These are phyloP conservation scores for Siderastrea siderea DNA, from an alignment of 92 coral and sea anemone species.

Conservation along the genomic window DNA sequence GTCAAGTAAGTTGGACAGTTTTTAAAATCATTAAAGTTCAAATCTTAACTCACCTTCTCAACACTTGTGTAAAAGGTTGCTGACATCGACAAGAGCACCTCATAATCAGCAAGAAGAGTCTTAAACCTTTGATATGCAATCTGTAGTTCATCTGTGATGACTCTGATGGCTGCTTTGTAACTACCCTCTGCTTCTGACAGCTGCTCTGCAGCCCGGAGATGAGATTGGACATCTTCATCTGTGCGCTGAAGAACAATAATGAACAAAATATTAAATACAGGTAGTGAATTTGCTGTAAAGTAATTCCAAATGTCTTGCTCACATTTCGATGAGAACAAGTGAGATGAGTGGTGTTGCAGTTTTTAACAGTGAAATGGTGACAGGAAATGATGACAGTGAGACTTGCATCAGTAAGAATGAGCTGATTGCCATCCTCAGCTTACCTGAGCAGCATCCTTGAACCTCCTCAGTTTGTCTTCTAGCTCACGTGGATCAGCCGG, in stretches of 20 bases:
- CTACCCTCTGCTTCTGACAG: slow-evolving; percentile 90
- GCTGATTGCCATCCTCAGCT: background rate
- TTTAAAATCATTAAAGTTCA: background rate
- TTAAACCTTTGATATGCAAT: slow-evolving; percentile 97
- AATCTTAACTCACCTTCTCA: slow-evolving; percentile 76
- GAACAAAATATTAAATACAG: background rate
- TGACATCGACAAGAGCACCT: slow-evolving; percentile 97
- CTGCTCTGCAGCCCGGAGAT: slow-evolving; percentile 90
- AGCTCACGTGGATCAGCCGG: slow-evolving; percentile 93
- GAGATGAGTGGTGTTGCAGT: no score
- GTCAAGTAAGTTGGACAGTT: no score
- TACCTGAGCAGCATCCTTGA: slow-evolving; percentile 93
- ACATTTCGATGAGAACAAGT: no score
- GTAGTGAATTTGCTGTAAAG: no score
- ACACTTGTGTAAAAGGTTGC: slow-evolving; percentile 98
- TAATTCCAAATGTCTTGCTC: no score
- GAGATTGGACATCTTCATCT: slow-evolving; percentile 96
- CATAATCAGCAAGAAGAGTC: slow-evolving; percentile 94
- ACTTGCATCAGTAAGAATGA: background rate
- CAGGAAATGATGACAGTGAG: background rate
- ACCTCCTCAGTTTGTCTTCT: slow-evolving; percentile 84
- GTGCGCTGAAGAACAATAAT: slow-evolving; percentile 72
- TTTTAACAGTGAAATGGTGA: background rate
- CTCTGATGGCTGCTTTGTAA: slow-evolving; percentile 91
- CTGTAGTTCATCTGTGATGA: slow-evolving; percentile 96